Evolutionary conservation across 2,888 invertebrate species (phyloP).

Genomic region (Pristionchus arcanus): DNA sequence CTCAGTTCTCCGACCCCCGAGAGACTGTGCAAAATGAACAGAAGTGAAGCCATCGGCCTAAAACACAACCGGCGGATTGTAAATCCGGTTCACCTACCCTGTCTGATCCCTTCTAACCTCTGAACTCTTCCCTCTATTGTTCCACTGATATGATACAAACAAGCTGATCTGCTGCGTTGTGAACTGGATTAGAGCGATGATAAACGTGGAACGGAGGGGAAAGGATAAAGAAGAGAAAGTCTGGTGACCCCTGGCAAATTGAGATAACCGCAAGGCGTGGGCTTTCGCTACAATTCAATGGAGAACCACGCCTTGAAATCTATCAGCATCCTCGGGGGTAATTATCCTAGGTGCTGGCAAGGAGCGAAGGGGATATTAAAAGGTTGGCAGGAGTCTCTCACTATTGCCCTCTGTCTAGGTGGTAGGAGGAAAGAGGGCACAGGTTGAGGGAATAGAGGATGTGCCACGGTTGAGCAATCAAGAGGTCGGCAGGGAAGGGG

Average conservation of each 20-base stretch:
- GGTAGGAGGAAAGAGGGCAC: not conserved
- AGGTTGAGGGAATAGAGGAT: not conserved
- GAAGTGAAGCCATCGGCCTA: not conserved
- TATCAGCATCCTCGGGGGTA: not conserved
- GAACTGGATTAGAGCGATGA: not conserved
- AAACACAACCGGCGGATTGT: not conserved
- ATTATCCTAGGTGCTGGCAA: not conserved
- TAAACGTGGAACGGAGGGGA: slow-evolving; percentile 34
- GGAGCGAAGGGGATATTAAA: not conserved
- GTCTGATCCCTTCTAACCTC: not conserved
- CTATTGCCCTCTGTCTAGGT: not conserved
- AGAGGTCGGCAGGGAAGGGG: not conserved
- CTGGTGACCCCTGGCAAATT: not conserved
- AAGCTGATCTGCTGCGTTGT: not conserved
- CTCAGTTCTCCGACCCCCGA: too few species aligned
- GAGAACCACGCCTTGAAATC: not conserved
- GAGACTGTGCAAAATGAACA: not conserved
- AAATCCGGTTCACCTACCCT: not conserved
- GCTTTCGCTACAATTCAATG: not conserved
- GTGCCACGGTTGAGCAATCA: slow-evolving; percentile 7
- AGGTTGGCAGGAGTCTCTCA: not conserved
- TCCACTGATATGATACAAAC: slow-evolving; percentile 31
- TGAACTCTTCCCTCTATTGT: not conserved
- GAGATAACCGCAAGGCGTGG: not conserved
- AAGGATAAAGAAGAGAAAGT: not conserved